Conservation (phyloP, 2,797 vertebrate genomes). For the Pantherophis alleghaniensis region DNA sequence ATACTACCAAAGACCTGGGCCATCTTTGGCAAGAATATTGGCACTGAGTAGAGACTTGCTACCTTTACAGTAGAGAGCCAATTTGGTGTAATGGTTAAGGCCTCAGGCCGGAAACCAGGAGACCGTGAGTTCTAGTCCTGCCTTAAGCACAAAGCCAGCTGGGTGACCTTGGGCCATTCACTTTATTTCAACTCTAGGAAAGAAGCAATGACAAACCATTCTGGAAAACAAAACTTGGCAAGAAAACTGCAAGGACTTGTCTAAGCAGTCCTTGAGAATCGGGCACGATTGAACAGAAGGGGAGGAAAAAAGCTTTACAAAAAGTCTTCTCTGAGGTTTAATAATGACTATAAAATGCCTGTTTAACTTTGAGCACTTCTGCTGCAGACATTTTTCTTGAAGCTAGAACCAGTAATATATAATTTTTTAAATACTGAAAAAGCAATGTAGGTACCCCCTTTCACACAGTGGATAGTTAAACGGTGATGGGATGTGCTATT, state of each 20-base stretch:
- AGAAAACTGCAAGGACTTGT: too few relatives aligned
- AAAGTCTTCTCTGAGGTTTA: neutral
- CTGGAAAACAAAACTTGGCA: too few relatives aligned
- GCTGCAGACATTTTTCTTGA: neutral
- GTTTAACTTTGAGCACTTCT: conserved; percentile 18
- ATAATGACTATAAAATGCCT: conserved; percentile 16
- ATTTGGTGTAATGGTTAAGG: too few relatives aligned
- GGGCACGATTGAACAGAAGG: too few relatives aligned
- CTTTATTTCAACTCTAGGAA: too few relatives aligned
- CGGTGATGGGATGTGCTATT: neutral
- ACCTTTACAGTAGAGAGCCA: neutral
- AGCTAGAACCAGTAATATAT: conserved; percentile 4
- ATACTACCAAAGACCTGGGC: neutral
- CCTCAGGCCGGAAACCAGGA: too few relatives aligned
- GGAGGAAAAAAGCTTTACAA: too few relatives aligned
- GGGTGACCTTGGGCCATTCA: too few relatives aligned
- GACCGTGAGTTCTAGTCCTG: too few relatives aligned
- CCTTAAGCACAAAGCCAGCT: too few relatives aligned
- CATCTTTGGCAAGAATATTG: conserved; percentile 20
- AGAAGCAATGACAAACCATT: too few relatives aligned
- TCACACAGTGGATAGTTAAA: neutral
- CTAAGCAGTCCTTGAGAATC: too few relatives aligned
- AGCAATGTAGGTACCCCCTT: neutral
- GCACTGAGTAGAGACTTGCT: neutral
- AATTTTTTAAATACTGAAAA: neutral